phyloP scores from a whole-genome alignment of 2,113 vertebrate species.

The Martes martes region DNA sequence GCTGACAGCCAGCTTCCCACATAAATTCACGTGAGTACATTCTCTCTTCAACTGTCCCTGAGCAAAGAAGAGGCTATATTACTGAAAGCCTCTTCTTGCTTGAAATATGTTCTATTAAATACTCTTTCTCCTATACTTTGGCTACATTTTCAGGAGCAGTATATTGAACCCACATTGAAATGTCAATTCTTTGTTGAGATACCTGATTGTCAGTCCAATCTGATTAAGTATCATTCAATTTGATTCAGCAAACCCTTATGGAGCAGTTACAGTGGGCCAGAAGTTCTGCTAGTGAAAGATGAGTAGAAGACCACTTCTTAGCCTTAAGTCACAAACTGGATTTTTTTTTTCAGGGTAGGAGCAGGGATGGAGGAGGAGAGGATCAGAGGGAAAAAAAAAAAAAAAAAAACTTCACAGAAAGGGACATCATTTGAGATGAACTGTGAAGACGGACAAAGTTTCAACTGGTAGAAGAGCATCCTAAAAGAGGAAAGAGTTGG shows the following conservation, averaged over 20 bases:
- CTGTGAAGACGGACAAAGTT: background rate
- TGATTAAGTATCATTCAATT: background rate
- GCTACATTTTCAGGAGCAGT: background rate
- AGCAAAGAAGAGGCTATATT: background rate
- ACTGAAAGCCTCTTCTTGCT: background rate
- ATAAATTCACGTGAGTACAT: background rate
- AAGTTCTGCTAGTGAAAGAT: background rate
- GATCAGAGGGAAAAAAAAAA: too few species aligned
- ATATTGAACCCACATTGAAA: background rate
- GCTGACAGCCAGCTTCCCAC: constrained; percentile 41
- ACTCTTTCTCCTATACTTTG: background rate
- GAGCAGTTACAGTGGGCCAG: background rate
- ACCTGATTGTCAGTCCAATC: background rate
- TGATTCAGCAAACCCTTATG: background rate
- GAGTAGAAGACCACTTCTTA: background rate
- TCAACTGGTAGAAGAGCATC: background rate
- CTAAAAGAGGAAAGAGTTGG: background rate
- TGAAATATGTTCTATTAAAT: background rate
- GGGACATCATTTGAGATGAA: background rate
- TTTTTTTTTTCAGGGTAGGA: background rate
- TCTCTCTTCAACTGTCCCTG: constrained; percentile 6
- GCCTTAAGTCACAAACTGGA: background rate
- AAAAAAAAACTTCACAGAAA: background rate
- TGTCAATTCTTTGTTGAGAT: background rate
- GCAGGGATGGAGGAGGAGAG: fast-evolving